Percentiles rank a stretch among this genome's conserved stretches.
These are phyloP conservation scores for Eidolon dupreanum DNA, from an alignment of 2,797 vertebrate genomes.

Conservation along the genomic window DNA sequence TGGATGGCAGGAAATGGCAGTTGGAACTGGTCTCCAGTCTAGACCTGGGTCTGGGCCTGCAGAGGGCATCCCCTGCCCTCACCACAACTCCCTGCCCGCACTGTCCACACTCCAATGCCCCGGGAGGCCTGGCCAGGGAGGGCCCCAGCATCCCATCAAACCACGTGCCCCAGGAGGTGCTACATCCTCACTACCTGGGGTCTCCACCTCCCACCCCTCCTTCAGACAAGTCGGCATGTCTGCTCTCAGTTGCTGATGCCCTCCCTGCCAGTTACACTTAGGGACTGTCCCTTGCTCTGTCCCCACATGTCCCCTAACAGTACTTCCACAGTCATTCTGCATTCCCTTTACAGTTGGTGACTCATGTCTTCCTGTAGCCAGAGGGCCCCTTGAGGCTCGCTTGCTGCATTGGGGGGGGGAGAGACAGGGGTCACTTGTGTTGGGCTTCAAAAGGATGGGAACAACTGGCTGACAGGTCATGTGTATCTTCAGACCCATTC, in stretches of 20 bases:
- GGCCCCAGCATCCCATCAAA: neutral
- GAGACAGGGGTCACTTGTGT: neutral
- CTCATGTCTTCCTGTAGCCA: neutral
- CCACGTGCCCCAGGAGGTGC: accelerated
- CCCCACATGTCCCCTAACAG: neutral
- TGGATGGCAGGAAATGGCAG: neutral
- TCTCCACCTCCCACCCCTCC: accelerated
- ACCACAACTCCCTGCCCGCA: too few species aligned
- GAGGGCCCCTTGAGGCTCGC: neutral
- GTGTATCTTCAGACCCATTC: neutral
- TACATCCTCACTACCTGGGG: too few species aligned
- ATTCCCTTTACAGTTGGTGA: neutral
- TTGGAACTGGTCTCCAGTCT: accelerated
- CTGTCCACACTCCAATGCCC: neutral
- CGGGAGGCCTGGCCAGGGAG: neutral
- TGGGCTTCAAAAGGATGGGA: neutral
- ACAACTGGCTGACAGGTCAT: accelerated
- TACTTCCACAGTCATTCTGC: neutral
- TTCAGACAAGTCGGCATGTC: neutral
- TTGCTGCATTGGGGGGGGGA: neutral
- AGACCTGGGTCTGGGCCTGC: neutral
- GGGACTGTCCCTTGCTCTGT: neutral
- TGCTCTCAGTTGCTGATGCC: neutral
- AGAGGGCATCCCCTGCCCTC: accelerated
- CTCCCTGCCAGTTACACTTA: neutral